Evolutionary conservation across 2,888 invertebrate species (phyloP).

Genomic region (Zeuzera pyrina): DNA sequence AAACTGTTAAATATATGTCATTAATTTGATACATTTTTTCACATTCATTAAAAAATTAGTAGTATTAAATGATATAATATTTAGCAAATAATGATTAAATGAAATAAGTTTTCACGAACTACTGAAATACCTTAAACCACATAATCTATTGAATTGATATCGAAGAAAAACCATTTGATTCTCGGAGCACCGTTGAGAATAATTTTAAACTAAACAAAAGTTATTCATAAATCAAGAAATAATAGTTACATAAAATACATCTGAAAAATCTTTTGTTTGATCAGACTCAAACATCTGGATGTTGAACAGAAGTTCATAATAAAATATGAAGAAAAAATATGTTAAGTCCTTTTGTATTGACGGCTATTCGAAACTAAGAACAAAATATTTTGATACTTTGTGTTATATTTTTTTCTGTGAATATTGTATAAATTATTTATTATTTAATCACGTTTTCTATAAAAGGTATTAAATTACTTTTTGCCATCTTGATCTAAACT

Average conservation of each 20-base stretch:
- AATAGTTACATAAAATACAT: slow-evolving; percentile 61
- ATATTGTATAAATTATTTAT: slow-evolving; percentile 5
- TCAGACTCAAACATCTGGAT: slow-evolving; percentile 68
- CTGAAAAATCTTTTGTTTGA: slow-evolving; percentile 71
- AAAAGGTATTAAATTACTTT: too few species aligned
- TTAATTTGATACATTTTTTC: too few species aligned
- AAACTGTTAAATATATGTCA: too few species aligned
- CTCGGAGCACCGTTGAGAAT: slow-evolving; percentile 43
- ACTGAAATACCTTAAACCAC: slow-evolving; percentile 64
- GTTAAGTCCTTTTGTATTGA: slow-evolving; percentile 71
- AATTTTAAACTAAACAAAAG: slow-evolving; percentile 53
- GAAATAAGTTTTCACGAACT: slow-evolving; percentile 63
- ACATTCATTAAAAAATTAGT: too few species aligned
- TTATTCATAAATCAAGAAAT: slow-evolving; percentile 55
- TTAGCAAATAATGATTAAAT: too few species aligned
- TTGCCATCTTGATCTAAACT: too few species aligned
- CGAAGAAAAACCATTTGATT: slow-evolving; percentile 45
- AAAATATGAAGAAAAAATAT: slow-evolving; percentile 71
- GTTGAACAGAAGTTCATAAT: slow-evolving; percentile 72
- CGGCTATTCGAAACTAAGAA: slow-evolving; percentile 37
- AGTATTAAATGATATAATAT: too few species aligned
- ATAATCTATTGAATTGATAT: slow-evolving; percentile 65
- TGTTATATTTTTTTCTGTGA: too few species aligned
- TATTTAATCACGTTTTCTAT: too few species aligned
- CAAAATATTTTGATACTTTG: slow-evolving; percentile 45